phyloP scores from a whole-genome alignment of 1,140 invertebrate genomes.

The Holcopasites calliopsidis region DNA sequence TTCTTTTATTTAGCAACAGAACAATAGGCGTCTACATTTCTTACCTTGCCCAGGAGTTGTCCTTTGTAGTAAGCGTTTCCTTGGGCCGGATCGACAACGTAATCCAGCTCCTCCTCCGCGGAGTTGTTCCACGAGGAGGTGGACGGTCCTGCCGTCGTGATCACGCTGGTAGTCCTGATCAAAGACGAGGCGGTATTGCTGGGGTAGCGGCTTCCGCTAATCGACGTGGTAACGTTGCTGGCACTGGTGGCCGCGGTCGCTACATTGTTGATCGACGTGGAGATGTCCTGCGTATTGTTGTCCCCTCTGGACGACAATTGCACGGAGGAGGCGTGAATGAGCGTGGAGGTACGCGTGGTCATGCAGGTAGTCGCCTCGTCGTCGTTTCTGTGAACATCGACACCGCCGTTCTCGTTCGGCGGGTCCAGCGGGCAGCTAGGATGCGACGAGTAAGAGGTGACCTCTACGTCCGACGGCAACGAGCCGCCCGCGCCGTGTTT shows the following conservation, averaged over 20 bases:
- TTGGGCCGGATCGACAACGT: constrained; percentile 79
- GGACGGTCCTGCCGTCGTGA: constrained; percentile 48
- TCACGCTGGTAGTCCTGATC: constrained; percentile 38
- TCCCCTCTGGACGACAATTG: constrained; percentile 50
- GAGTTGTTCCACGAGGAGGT: constrained; percentile 65
- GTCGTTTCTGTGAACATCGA: constrained; percentile 19
- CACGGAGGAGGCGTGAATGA: constrained; percentile 39
- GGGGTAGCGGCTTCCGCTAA: constrained; percentile 37
- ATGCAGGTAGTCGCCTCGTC: constrained; percentile 22
- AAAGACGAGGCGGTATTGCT: constrained; percentile 34
- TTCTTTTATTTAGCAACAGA: no score
- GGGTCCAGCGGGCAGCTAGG: constrained; percentile 38
- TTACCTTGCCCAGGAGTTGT: constrained; percentile 81
- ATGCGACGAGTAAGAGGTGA: constrained; percentile 55
- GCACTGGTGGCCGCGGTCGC: constrained; percentile 9
- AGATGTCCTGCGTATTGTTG: constrained; percentile 33
- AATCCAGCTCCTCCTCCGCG: constrained; percentile 76
- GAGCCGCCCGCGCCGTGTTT: constrained; percentile 42
- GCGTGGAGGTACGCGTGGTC: constrained; percentile 48
- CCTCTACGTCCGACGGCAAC: constrained; percentile 42
- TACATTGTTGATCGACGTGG: constrained; percentile 32
- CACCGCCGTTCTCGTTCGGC: constrained; percentile 30
- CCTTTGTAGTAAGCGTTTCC: constrained; percentile 81
- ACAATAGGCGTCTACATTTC: constrained; percentile 6
- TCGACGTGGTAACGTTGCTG: constrained; percentile 43